These are phyloP conservation scores for Corythornis vintsioides DNA, from an alignment of 2,113 vertebrate genomes.

Conservation along the genomic window DNA sequence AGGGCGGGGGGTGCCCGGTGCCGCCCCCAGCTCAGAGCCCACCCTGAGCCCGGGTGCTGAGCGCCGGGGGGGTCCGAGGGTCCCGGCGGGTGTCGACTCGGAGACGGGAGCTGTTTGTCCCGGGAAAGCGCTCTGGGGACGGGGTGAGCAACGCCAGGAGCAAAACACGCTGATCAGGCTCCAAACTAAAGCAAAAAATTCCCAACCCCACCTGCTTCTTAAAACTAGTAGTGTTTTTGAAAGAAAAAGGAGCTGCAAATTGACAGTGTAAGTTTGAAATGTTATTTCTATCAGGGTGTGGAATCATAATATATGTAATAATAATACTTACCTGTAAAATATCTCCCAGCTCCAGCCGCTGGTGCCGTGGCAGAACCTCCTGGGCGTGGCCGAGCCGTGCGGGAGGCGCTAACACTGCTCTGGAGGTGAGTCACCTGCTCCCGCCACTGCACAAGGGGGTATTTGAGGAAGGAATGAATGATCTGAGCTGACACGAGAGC, in stretches of 20 bases:
- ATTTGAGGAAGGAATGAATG: background rate
- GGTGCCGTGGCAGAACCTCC: fast-evolving
- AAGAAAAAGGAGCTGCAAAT: background rate
- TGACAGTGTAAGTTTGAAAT: background rate
- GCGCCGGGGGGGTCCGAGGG: background rate
- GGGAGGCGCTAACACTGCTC: background rate
- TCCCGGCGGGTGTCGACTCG: background rate
- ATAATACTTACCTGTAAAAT: background rate
- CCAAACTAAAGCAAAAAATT: background rate
- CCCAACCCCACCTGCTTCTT: background rate
- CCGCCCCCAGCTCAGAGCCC: background rate
- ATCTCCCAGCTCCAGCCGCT: background rate
- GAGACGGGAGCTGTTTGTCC: background rate
- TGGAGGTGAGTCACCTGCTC: too few species aligned
- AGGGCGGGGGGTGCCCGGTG: background rate
- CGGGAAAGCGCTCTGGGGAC: background rate
- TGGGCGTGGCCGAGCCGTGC: fast-evolving
- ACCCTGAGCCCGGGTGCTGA: background rate
- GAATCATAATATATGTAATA: background rate
- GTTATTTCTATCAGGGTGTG: background rate
- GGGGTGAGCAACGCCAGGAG: too few species aligned
- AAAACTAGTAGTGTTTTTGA: background rate
- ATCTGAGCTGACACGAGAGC: background rate
- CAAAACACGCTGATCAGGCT: background rate
- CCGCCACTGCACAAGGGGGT: fast-evolving